phyloP scores from a whole-genome alignment of 2,888 invertebrate genomes.

The Spisula solida region DNA sequence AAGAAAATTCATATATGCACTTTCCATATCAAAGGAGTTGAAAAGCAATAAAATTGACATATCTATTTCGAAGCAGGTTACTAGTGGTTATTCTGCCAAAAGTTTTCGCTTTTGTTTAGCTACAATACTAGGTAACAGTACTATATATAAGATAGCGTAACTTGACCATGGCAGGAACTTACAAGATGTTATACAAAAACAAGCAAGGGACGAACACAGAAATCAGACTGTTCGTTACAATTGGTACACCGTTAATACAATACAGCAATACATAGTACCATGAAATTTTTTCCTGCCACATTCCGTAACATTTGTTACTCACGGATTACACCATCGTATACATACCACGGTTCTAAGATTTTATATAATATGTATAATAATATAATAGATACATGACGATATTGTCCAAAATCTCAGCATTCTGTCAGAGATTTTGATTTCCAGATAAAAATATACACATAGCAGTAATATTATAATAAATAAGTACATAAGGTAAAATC shows the following conservation, averaged over 20 bases:
- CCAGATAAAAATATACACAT: conserved; percentile 47
- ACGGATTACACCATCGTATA: not conserved
- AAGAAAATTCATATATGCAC: not conserved
- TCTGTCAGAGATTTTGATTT: conserved; percentile 41
- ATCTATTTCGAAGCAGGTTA: not conserved
- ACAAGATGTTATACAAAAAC: not conserved
- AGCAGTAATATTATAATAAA: conserved; percentile 44
- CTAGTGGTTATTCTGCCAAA: conserved; percentile 11
- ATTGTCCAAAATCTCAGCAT: conserved; percentile 38
- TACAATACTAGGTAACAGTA: not conserved
- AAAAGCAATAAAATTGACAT: not conserved
- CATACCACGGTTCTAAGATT: not conserved
- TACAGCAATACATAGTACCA: not conserved
- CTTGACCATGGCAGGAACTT: not conserved
- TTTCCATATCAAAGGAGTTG: not conserved
- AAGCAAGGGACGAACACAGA: not conserved
- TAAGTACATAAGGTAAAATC: conserved; percentile 50
- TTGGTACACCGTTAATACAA: not conserved
- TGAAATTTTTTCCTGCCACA: not conserved
- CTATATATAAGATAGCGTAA: not conserved
- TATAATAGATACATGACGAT: conserved; percentile 2
- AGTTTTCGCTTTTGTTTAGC: not conserved
- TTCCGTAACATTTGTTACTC: not conserved
- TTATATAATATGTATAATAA: conserved; percentile 4
- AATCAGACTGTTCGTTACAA: not conserved